phyloP scores from a whole-genome alignment of 2,797 vertebrate genomes.

The Cyprinodon diabolis region DNA sequence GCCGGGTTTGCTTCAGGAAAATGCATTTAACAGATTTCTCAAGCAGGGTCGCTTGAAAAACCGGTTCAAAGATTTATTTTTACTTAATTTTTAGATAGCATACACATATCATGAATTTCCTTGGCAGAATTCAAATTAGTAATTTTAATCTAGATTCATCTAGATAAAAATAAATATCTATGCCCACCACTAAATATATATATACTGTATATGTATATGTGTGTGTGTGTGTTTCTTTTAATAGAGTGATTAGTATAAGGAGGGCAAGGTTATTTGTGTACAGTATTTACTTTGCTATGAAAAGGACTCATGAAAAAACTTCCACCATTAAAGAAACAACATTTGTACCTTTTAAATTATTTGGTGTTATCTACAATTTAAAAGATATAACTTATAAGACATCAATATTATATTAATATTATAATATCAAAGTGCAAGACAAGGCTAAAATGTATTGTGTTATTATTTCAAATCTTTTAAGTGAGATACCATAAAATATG shows the following conservation, averaged over 20 bases:
- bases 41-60: no score
- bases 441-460: neutral
- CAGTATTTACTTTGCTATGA: neutral
- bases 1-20: no score
- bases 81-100: no score
- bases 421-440: neutral
- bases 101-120: no score
- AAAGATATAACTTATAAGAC: neutral
- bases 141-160: no score
- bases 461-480: neutral
- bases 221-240: no score
- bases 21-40: no score
- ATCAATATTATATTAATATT: neutral
- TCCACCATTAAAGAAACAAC: neutral
- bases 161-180: no score
- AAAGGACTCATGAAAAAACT: neutral
- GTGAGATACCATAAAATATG: neutral
- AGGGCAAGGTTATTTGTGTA: slow-evolving; percentile 3
- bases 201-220: no score
- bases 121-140: no score
- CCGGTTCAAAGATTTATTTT: no score
- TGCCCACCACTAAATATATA: no score
- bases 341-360: neutral
- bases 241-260: neutral
- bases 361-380: neutral